Percentiles rank a stretch among this genome's conserved stretches.
Evolutionary conservation across 2,797 vertebrate species (phyloP).

Genomic region (Phalanger gymnotis): DNA sequence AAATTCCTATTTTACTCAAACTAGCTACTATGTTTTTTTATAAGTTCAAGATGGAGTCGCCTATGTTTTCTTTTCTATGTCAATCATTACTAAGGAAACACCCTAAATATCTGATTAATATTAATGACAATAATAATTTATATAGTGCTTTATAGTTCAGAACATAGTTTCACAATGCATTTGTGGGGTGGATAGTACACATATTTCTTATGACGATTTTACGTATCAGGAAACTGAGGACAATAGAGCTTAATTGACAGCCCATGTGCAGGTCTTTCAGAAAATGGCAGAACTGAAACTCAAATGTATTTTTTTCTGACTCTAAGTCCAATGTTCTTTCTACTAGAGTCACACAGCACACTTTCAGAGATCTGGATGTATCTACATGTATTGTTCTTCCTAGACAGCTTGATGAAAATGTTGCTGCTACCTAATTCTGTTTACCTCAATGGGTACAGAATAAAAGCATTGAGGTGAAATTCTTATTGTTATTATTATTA

Average conservation of each 20-base stretch:
- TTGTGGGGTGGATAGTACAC: background rate
- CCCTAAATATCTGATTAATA: background rate
- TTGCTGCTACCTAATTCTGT: background rate
- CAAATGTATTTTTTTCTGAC: background rate
- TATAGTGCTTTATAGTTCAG: background rate
- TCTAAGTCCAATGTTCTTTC: background rate
- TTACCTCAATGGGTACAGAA: background rate
- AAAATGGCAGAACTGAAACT: background rate
- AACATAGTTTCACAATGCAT: background rate
- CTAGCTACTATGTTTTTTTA: background rate
- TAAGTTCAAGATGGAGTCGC: background rate
- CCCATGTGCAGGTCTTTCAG: background rate
- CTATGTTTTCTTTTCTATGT: background rate
- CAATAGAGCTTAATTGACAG: background rate
- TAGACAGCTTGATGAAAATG: background rate
- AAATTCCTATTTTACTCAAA: background rate
- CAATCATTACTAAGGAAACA: background rate
- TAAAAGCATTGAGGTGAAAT: background rate
- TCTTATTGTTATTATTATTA: background rate
- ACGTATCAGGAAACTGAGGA: background rate
- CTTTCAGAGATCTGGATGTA: background rate
- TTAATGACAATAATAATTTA: background rate
- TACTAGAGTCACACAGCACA: background rate
- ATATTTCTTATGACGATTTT: background rate
- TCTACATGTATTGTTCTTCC: background rate